Base-by-base conservation (phyloP, 1,140 invertebrate species). In the Pseudobourletiella spinata region DNA sequence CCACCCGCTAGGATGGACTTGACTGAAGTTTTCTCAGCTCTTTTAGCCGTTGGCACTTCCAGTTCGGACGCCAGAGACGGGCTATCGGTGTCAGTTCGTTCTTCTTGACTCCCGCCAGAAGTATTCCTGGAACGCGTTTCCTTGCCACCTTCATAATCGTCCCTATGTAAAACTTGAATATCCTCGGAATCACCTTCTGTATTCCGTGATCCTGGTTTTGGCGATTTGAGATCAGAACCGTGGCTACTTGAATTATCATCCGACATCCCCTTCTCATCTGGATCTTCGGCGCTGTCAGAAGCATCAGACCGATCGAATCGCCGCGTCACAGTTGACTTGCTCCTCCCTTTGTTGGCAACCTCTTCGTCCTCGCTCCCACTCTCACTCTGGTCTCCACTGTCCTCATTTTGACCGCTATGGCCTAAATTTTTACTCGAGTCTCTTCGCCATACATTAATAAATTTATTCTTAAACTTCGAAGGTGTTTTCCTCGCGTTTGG, bases 1-100 rank as follows among this genome's bases (percentile, higher is more conserved):
- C 39, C 52, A 55, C 39, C 52, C 3, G 28, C 52, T 3, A 55
- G 22, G 39, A 55, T 55, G 6, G 39, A 6, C 39, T 55, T 55
- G 2, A 8, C 18, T 6, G 52, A 55, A 25, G 52, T 55, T 55
- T 55, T 55, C 22, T 29, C 29, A 2, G 15, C 11, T 22, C 15
- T 6, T 6, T 22, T 26, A 26, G 15, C 24, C 3, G 14, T 22
- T 6, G 15, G 6, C 4, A 8, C n/a, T 46, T 46, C 43, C 18
- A 20, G 6, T 39, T 39, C 35, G n/a, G 11, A 11, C 43, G n/a
- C 43, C 6, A 46, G 2, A n/a, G 32, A 39, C 8, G 32, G 32
- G 32, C 32, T 39, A 8, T 39, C 8, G 32, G n/a, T n/a, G n/a
- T 39, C 32, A 39, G 32, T n/a, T 39, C 32, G 8, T n/a, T 39